These are phyloP conservation scores for Clavelina lepadiformis DNA, from an alignment of 23 tunicate genomes.

Conservation along the genomic window DNA sequence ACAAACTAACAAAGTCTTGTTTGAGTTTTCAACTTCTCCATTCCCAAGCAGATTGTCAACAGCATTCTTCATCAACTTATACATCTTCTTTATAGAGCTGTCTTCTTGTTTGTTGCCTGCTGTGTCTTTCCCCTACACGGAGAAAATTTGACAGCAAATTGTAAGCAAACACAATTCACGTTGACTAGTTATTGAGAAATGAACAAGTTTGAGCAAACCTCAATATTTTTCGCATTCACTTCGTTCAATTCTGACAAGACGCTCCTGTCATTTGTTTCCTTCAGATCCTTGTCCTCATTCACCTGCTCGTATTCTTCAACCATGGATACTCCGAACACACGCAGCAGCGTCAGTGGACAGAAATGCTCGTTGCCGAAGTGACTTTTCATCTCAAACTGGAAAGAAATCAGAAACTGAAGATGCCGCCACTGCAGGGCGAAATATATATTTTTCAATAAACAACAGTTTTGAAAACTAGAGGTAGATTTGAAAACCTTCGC, in stretches of 20 bases:
- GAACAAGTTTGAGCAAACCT: not conserved
- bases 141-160: too few species aligned
- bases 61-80: conserved; percentile 65
- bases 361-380: conserved; percentile 92
- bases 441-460: too few species aligned
- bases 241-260: not conserved
- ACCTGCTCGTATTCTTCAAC: conserved; percentile 81
- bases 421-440: not conserved
- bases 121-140: too few species aligned
- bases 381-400: conserved; percentile 86
- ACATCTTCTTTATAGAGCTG: conserved; percentile 45
- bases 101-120: conserved; percentile 14
- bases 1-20: conserved; percentile 5
- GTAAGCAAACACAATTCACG: too few species aligned
- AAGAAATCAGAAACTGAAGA: not conserved
- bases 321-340: conserved; percentile 92
- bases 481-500: too few species aligned
- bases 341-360: conserved; percentile 81
- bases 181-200: not conserved
- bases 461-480: too few species aligned
- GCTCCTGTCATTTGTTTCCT: conserved; percentile 3
- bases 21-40: conserved; percentile 13
- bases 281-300: conserved; percentile 25
- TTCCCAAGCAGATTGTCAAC: conserved; percentile 67
- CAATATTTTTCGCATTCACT: not conserved